These are phyloP conservation scores for Pseudorectes ferrugineus DNA, from an alignment of 2,113 vertebrate species.

Conservation along the genomic window DNA sequence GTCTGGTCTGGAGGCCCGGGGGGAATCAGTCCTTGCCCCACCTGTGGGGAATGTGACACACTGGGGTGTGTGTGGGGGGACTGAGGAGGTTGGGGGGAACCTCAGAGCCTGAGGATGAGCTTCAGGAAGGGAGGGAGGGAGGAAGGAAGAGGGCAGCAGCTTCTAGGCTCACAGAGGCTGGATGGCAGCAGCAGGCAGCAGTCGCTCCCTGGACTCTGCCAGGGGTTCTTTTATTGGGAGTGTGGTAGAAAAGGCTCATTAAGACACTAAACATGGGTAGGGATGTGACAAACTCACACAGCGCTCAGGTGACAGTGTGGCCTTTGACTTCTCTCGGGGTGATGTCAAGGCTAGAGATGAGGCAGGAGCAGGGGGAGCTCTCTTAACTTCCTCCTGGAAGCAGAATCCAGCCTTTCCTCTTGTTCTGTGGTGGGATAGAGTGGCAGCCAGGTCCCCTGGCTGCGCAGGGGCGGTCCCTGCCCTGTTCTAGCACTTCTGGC, in stretches of 20 bases:
- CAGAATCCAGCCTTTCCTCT: not conserved
- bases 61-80: accelerated
- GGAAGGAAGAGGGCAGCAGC: not conserved
- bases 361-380: not conserved
- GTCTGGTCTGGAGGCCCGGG: accelerated
- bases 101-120: not conserved
- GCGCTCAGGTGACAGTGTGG: accelerated
- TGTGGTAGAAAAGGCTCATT: not conserved
- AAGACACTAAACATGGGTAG: accelerated
- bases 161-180: not conserved
- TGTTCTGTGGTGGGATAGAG: accelerated
- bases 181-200: accelerated
- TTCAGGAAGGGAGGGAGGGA: not conserved
- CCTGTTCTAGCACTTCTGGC: conserved; percentile 76
- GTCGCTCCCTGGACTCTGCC: accelerated
- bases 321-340: accelerated
- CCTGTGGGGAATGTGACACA: accelerated
- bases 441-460: not conserved
- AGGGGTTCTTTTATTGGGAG: not conserved
- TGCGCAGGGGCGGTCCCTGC: not conserved
- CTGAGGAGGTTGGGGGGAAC: accelerated
- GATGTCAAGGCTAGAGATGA: not conserved
- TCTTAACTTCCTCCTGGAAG: not conserved
- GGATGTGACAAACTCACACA: not conserved
- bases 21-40: accelerated